phyloP scores from a whole-genome alignment of 2,113 vertebrate genomes.

The Galemys pyrenaicus region DNA sequence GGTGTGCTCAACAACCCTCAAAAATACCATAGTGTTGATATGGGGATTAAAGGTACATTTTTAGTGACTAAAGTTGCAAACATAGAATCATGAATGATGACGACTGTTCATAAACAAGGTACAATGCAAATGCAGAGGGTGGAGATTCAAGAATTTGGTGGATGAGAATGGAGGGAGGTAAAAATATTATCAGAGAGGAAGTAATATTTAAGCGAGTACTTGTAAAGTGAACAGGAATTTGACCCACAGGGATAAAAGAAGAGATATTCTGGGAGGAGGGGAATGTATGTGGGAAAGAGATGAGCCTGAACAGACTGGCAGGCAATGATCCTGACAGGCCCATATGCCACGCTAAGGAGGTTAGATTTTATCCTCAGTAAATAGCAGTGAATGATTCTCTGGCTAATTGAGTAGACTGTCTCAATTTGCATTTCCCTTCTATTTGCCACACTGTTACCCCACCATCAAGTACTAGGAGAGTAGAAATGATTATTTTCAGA shows the following conservation, averaged over 20 bases:
- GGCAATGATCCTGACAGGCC: not conserved
- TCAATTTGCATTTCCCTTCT: conserved; percentile 11
- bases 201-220: not conserved
- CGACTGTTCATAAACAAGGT: not conserved
- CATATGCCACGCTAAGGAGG: not conserved
- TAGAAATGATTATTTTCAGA: conserved; percentile 45
- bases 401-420: not conserved
- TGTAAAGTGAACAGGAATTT: not conserved
- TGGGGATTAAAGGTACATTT: not conserved
- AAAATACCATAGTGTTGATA: not conserved
- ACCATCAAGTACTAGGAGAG: not conserved
- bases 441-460: not conserved
- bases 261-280: not conserved
- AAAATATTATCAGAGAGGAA: not conserved
- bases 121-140: not conserved
- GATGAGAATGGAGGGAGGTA: not conserved
- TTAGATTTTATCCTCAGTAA: not conserved
- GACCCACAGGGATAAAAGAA: not conserved
- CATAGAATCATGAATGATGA: not conserved
- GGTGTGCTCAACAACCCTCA: not conserved
- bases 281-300: not conserved
- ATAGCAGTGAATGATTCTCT: not conserved
- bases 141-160: not conserved
- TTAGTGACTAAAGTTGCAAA: not conserved
- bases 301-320: not conserved